Evolutionary conservation across 2,113 vertebrate species (phyloP), one percentile per base, ranked within the genome.

Genomic region (Phrynocephalus versicolor): DNA sequence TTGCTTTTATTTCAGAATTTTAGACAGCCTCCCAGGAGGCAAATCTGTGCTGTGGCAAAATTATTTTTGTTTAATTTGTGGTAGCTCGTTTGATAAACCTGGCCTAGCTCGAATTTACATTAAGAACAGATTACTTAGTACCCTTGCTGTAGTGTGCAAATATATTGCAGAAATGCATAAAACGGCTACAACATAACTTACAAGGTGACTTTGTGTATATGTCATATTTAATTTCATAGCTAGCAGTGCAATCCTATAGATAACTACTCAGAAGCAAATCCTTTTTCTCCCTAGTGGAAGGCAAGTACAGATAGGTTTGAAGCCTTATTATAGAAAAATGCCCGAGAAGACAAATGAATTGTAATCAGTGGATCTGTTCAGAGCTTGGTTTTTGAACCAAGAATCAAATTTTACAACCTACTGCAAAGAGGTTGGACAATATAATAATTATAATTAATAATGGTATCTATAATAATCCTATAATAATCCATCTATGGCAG

Each of bases 41-140:
- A 84, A 86, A 10, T 30, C 73, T 19, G 3, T 1, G 0, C 33
- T 87, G 6, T 30, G 82, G 1, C 51, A 87, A 90, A 90, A 27
- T 0, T 79, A 13, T 35, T 83, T 87, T 83, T 87, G 78, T 65
- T n/a, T 70, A 76, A 87, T 82, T 70, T 81, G 23, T 6, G 84
- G 27, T 13, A 81, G 14, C 58, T 91, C 65, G 77, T 91, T 90
- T 51, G 71, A n/a, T 72, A 81, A 78, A 65, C n/a, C 75, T 83
- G 70, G 10, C 60, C 77, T 87, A 55, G 37, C 5, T 67, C 23
- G 87, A 65, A 83, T 84, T 89, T 77, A 58, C 70, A 6, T 65
- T 57, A 77, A 3, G 1, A 81, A 27, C 51, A 41, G 25, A 55
- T 85, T 86, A 30, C 37, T 37, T 69, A 73, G 37, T 55, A 19